Evolutionary conservation across 2,797 vertebrate species (phyloP).

Genomic region (Enteromius anoplus): DNA sequence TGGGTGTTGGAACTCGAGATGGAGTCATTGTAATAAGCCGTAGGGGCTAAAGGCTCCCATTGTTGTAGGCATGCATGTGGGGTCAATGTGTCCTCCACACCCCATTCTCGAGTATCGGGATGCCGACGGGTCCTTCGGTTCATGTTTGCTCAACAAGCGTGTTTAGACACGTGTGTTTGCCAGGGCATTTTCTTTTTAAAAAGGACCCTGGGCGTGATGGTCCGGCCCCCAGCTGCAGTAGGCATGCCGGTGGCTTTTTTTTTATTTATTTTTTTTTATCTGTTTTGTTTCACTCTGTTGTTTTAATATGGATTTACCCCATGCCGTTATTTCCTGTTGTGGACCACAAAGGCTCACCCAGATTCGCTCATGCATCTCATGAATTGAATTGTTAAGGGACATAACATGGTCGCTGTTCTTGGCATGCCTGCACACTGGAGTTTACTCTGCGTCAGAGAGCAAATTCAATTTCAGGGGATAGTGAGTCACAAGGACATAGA

Average conservation of each 20-base stretch:
- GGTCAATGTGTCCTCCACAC: constrained; percentile 52
- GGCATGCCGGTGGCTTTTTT: constrained; percentile 9
- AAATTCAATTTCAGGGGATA: constrained; percentile 8
- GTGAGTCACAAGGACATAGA: not conserved
- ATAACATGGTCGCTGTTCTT: not conserved
- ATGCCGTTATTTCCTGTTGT: constrained; percentile 39
- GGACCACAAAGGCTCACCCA: constrained; percentile 7
- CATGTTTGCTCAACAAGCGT: constrained; percentile 57
- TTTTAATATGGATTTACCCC: constrained; percentile 38
- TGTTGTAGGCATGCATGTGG: constrained; percentile 51
- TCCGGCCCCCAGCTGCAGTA: constrained; percentile 11
- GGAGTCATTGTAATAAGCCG: constrained; percentile 28
- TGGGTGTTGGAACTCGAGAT: constrained; percentile 31
- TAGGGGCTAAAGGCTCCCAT: constrained; percentile 53
- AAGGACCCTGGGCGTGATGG: constrained; percentile 44
- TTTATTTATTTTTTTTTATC: constrained; percentile 6
- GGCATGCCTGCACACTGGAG: not conserved
- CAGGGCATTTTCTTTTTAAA: constrained; percentile 50
- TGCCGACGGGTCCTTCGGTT: constrained; percentile 42
- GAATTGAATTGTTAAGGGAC: constrained; percentile 33
- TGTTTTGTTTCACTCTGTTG: constrained; percentile 46
- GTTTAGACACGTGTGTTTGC: constrained; percentile 53
- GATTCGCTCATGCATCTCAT: constrained; percentile 33
- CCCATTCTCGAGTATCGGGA: constrained; percentile 54
- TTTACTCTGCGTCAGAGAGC: constrained; percentile 12